Evolutionary conservation across 2,113 vertebrate species (phyloP), one percentile per base, ranked within the genome.

Genomic region (Pleuronectes platessa): DNA sequence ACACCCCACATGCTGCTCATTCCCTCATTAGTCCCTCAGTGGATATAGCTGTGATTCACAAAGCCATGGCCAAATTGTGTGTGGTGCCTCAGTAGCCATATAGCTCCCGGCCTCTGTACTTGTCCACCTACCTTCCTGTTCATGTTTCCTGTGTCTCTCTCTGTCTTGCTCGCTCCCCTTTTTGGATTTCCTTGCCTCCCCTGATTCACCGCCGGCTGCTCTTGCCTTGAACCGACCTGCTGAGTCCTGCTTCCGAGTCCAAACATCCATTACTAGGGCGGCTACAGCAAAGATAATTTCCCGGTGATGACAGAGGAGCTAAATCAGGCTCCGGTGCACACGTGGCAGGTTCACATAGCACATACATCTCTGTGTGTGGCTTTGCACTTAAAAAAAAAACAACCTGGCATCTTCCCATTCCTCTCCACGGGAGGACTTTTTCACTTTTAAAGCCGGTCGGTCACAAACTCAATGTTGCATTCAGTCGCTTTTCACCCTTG

Each of bases 401-500:
- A 27, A 27, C 31, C 31, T 17, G 27, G 65, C 18, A 54, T 71
- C 63, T 24, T 21, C 9, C 61, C 42, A 61, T 72, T 51, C 7
- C 47, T 62, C 47, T 62, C 55, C 21, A 24, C 78, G 71, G 78
- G 17, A 73, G 68, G 65, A 45, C 71, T 42, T 69, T 84, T 81
- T 78, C 64, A 80, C 73, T 78, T 84, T 82, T 76, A 55, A 42
- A 84, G 71, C 84, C 67, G 84, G 49, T 80, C 80, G 49, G 66
- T 51, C 63, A 60, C 55, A 76, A 69, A 75, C 75, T 70, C 74
- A 82, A 45, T 71, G 71, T 83, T 79, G 83, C 61, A 13, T 82
- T 82, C 54, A 78, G 71, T 79, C 60, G 78, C 27, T 69, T 81
- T 84, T 84, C 83, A 89, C 86, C 86, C 87, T 87, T 89, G 81